A percentile compares a stretch with the other conserved stretches of the same genome.
Evolutionary conservation across 2,888 invertebrate genomes (phyloP).

Genomic region (Andrena minutula): DNA sequence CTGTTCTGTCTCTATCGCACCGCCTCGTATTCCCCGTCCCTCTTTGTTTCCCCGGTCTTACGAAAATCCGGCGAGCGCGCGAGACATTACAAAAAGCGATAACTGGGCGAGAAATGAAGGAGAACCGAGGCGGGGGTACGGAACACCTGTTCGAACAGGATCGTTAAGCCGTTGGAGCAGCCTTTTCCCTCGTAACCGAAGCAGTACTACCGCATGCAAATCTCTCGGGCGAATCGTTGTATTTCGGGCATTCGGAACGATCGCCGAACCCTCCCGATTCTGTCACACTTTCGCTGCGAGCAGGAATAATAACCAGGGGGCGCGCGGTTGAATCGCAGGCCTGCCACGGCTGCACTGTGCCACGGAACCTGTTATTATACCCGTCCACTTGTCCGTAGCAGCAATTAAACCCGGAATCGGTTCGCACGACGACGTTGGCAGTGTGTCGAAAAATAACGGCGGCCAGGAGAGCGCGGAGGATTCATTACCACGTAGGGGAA

Average conservation of each 20-base stretch:
- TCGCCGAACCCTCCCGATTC: slow-evolving; percentile 3
- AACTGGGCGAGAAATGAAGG: slow-evolving; percentile 18
- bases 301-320: slow-evolving; percentile 36
- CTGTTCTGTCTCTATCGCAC: slow-evolving; percentile 34
- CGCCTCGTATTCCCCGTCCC: slow-evolving; percentile 11
- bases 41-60: slow-evolving; percentile 17
- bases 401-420: slow-evolving; percentile 45
- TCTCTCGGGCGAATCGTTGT: neutral
- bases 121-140: neutral
- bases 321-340: slow-evolving; percentile 20
- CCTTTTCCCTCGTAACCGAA: neutral
- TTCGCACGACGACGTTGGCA: slow-evolving; percentile 24
- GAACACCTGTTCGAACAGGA: neutral
- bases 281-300: slow-evolving; percentile 27
- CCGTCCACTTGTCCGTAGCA: slow-evolving; percentile 33
- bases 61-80: slow-evolving; percentile 36
- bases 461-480: slow-evolving; percentile 49
- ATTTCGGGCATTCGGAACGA: neutral
- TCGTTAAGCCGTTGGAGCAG: neutral
- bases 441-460: slow-evolving; percentile 59
- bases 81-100: slow-evolving; percentile 14
- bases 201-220: neutral
- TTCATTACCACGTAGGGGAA: slow-evolving; percentile 53
- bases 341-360: slow-evolving; percentile 16
- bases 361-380: slow-evolving; percentile 34